phyloP scores from a whole-genome alignment of 2,888 invertebrate species.

The Perdita meconis region DNA sequence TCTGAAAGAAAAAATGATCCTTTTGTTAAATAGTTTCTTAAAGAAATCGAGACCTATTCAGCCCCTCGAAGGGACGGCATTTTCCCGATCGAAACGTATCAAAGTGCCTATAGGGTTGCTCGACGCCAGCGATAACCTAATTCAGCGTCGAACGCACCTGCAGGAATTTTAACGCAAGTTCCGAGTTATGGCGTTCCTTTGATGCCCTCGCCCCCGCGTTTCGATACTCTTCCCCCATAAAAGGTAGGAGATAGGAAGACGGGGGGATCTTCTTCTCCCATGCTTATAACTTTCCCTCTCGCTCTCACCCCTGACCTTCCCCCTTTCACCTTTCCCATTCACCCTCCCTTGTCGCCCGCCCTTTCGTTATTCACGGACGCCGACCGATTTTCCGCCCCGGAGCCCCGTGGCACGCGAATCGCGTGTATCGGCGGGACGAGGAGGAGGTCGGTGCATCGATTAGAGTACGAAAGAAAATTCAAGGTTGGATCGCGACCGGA shows the following conservation, averaged over 20 bases:
- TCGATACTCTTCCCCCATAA: no score
- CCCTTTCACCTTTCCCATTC: not conserved
- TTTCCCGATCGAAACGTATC: not conserved
- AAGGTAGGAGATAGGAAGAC: no score
- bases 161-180: no score
- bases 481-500: constrained; percentile 4
- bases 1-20: no score
- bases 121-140: constrained; percentile 25
- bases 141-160: constrained; percentile 20
- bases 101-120: constrained; percentile 11
- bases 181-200: no score
- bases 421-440: not conserved
- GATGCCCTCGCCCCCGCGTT: no score
- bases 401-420: not conserved
- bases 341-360: not conserved
- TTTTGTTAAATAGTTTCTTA: no score
- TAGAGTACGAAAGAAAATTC: constrained; percentile 10
- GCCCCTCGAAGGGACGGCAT: not conserved
- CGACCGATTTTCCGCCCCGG: no score
- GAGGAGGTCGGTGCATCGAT: constrained; percentile 2
- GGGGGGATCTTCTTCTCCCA: no score
- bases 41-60: no score
- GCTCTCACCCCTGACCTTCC: not conserved
- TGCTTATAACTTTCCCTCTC: no score
- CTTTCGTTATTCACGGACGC: not conserved